Conservation (phyloP, 2,797 vertebrate genomes). For the Coccyzus lansbergi region DNA sequence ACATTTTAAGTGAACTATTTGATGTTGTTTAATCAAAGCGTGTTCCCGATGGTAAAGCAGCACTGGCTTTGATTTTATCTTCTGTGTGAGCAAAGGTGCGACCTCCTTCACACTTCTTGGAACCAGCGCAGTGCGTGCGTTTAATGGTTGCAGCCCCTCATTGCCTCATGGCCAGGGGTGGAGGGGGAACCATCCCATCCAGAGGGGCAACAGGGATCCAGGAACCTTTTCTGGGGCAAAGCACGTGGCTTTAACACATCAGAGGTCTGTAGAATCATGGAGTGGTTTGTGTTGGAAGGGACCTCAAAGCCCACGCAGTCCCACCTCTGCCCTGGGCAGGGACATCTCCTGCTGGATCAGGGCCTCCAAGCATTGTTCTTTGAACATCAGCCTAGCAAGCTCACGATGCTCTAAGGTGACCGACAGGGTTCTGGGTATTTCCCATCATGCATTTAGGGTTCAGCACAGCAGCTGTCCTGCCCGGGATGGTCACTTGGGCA, state of each 20-base stretch:
- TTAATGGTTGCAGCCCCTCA: fast-evolving
- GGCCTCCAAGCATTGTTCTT: no score
- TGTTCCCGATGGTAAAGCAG: neutral
- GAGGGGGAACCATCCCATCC: neutral
- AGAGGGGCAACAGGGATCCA: neutral
- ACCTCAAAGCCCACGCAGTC: no score
- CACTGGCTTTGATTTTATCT: fast-evolving
- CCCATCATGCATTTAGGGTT: fast-evolving
- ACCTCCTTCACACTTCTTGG: neutral
- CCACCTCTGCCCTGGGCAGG: no score
- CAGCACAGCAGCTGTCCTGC: neutral
- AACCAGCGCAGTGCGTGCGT: fast-evolving
- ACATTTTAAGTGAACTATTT: neutral
- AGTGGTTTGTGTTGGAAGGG: no score
- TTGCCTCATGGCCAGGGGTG: neutral
- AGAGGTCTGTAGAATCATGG: no score
- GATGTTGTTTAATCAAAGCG: neutral
- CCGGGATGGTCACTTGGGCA: fast-evolving
- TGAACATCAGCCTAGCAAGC: neutral
- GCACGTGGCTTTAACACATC: no score
- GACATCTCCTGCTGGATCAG: no score
- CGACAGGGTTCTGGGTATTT: fast-evolving
- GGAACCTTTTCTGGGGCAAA: no score
- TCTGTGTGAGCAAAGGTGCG: fast-evolving
- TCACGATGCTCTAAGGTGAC: fast-evolving